Evolutionary conservation across 2,797 vertebrate species (phyloP).

Genomic region (Sebastiscus tertius): DNA sequence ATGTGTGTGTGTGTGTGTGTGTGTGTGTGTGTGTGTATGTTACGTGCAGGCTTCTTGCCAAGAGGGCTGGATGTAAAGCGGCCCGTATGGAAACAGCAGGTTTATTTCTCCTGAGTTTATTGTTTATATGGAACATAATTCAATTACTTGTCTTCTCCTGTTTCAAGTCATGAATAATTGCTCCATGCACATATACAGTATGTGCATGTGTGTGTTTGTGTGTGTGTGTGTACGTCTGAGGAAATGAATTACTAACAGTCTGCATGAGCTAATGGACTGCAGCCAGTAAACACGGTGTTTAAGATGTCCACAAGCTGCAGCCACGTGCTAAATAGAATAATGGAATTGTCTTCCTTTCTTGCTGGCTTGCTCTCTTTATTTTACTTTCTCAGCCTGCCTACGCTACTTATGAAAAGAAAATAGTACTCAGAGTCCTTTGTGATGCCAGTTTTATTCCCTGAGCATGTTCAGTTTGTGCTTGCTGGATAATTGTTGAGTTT

Average conservation of each 20-base stretch:
- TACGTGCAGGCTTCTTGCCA: constrained; percentile 35
- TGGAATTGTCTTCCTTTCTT: constrained; percentile 18
- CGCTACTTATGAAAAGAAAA: constrained; percentile 78
- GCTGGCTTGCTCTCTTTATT: background rate
- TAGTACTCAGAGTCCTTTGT: background rate
- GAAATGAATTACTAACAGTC: constrained; percentile 78
- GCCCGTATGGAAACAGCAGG: constrained; percentile 58
- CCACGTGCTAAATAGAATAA: constrained; percentile 63
- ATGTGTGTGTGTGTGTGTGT: background rate
- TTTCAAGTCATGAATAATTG: constrained; percentile 76
- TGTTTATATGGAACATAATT: constrained; percentile 76
- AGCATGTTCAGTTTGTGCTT: constrained; percentile 36
- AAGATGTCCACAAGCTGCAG: constrained; percentile 68
- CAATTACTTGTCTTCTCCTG: constrained; percentile 76
- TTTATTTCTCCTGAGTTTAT: constrained; percentile 66
- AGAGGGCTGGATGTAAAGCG: constrained; percentile 39
- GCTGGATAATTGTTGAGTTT: constrained; percentile 42
- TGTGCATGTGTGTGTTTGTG: background rate
- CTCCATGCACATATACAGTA: background rate
- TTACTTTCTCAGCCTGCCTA: constrained; percentile 32
- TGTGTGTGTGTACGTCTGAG: constrained; percentile 23
- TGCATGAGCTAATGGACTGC: constrained; percentile 71
- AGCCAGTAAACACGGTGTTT: constrained; percentile 77
- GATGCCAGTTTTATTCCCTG: constrained; percentile 79
- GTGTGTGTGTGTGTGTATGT: background rate